These are phyloP conservation scores for Melieria picta DNA, from an alignment of 2,888 invertebrate species.

Conservation along the genomic window DNA sequence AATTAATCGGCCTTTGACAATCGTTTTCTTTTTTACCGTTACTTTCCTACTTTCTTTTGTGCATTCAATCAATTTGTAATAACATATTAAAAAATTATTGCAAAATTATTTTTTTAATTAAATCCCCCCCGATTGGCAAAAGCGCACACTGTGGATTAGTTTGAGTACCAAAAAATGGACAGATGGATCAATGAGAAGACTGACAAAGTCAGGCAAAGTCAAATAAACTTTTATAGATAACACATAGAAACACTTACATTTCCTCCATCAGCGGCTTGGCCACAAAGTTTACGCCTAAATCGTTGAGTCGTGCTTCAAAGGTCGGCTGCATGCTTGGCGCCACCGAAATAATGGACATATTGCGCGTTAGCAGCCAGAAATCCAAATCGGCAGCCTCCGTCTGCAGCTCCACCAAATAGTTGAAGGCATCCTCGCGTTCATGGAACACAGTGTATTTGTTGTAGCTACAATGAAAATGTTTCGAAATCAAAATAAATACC, in stretches of 20 bases:
- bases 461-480: constrained; percentile 47
- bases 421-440: constrained; percentile 53
- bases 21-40: too few relatives aligned
- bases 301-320: constrained; percentile 55
- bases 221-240: neutral
- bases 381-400: constrained; percentile 56
- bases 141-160: too few relatives aligned
- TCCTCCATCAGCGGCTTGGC: constrained; percentile 57
- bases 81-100: too few relatives aligned
- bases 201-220: neutral
- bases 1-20: too few relatives aligned
- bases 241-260: constrained; percentile 45
- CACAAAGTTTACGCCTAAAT: constrained; percentile 53
- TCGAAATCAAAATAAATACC: too few relatives aligned
- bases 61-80: too few relatives aligned
- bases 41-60: too few relatives aligned
- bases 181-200: too few relatives aligned
- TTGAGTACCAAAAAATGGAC: too few relatives aligned
- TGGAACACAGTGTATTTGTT: constrained; percentile 62
- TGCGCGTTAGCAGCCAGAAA: constrained; percentile 63
- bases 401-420: constrained; percentile 61
- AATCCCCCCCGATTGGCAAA: neutral
- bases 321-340: constrained; percentile 52
- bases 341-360: constrained; percentile 62
- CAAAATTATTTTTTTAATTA: neutral